Conservation (phyloP, 2,888 invertebrate genomes). For the Synergus japonicus region DNA sequence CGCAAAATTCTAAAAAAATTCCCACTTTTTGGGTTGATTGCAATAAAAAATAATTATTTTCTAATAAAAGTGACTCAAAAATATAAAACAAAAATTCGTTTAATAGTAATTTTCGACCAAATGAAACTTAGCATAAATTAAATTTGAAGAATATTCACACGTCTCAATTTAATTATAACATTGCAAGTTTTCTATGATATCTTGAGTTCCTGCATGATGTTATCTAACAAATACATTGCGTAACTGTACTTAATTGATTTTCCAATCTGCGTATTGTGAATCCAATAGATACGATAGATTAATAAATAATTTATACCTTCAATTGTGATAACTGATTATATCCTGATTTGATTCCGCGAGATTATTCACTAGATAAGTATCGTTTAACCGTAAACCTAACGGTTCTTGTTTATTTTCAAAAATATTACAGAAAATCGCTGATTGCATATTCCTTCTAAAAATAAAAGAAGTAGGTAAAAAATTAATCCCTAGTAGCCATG, state of each 20-base stretch:
- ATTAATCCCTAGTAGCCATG: background rate
- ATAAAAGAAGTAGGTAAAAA: background rate
- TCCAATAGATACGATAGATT: conserved; percentile 28
- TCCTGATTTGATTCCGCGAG: conserved; percentile 15
- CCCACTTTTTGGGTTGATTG: too few species aligned
- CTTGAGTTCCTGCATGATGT: background rate
- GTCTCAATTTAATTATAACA: background rate
- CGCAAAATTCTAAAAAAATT: too few species aligned
- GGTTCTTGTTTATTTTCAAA: conserved; percentile 14
- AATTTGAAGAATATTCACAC: too few species aligned
- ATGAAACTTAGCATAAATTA: too few species aligned
- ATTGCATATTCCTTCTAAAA: background rate
- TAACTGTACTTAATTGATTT: conserved; percentile 26
- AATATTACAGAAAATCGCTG: background rate
- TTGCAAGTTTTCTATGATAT: background rate
- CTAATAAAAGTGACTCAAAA: too few species aligned
- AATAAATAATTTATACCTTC: conserved; percentile 13
- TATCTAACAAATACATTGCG: background rate
- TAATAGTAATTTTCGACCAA: too few species aligned
- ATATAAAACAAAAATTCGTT: too few species aligned
- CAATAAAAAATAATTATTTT: too few species aligned
- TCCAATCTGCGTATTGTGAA: conserved; percentile 11
- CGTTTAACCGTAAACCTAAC: conserved; percentile 27
- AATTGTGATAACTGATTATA: conserved; percentile 33
- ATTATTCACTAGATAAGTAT: conserved; percentile 12